Percentiles rank a stretch among this genome's conserved stretches.
Evolutionary conservation across 2,113 vertebrate species (phyloP).

Genomic region (Ahaetulla prasina): DNA sequence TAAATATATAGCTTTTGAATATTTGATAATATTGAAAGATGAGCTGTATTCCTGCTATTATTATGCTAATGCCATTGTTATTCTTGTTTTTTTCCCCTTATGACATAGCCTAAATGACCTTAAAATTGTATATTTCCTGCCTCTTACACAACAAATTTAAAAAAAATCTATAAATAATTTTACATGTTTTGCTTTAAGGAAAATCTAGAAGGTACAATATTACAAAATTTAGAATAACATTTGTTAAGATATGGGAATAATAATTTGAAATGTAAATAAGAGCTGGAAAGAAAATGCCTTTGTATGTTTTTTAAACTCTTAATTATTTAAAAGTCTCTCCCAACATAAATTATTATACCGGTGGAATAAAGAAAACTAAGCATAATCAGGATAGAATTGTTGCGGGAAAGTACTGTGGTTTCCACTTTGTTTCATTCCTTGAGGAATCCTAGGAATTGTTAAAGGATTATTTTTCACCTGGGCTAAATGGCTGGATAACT

Average conservation of each 20-base stretch:
- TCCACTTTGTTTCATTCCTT: background rate
- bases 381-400: background rate
- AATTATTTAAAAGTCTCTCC: background rate
- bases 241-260: background rate
- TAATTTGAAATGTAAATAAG: background rate
- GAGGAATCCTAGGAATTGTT: background rate
- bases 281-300: background rate
- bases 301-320: background rate
- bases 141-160: background rate
- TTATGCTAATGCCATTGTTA: background rate
- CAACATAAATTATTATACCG: background rate
- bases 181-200: background rate
- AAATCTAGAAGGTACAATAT: background rate
- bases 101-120: background rate
- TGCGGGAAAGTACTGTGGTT: background rate
- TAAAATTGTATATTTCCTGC: background rate
- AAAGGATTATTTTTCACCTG: background rate
- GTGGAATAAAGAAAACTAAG: background rate
- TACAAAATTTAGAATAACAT: background rate
- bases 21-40: background rate
- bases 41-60: background rate
- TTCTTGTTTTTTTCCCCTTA: background rate
- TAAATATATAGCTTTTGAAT: background rate
- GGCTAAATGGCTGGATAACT: background rate
- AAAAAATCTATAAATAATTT: background rate